Evolutionary conservation across 2,113 vertebrate species (phyloP), one percentile per base, ranked within the genome.

Genomic region (Centropus bengalensis): DNA sequence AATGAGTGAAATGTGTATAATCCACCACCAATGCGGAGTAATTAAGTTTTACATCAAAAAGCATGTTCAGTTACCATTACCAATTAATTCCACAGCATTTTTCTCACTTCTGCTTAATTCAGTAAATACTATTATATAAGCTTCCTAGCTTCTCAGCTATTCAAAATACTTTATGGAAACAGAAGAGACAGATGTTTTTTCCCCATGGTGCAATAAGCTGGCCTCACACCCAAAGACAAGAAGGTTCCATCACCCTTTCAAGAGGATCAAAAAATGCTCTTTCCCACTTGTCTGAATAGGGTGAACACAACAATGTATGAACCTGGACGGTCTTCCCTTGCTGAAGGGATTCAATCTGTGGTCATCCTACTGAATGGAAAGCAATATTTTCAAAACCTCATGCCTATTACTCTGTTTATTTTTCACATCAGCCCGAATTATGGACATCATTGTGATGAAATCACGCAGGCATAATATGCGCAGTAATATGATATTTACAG

Each of bases 281-380:
- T 94, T 62, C 40, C 20, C 9, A 4, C 17, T 63, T 60, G 12
- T 38, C 42, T 8, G 15, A 58, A 24, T 0, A 0, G 28, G 36
- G 32, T 21, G 62, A 79, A 11, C 24, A 30, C 16, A 47, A 40
- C 45, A 87, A n/a, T 0, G 0, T 21, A 10, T 3, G 19, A 88
- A 8, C 27, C 38, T 1, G 8, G 9, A 13, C 3, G 64, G 21
- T 40, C 38, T 51, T 71, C 49, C 44, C 55, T 63, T 0, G 0
- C 58, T 54, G 58, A 69, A 87, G 17, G 32, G 33, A 10, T 58
- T 12, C 18, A 26, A 32, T 22, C 10, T 3, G 2, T 19, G 9
- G 42, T 75, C 73, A 62, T 20, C 24, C 22, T 32, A 21, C 42
- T 54, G 40, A 26, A 10, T 23, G 17, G 33, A 89, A 74, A 93